Evolutionary conservation across 2,888 invertebrate genomes (phyloP).

Genomic region (Orchesella flavescens): DNA sequence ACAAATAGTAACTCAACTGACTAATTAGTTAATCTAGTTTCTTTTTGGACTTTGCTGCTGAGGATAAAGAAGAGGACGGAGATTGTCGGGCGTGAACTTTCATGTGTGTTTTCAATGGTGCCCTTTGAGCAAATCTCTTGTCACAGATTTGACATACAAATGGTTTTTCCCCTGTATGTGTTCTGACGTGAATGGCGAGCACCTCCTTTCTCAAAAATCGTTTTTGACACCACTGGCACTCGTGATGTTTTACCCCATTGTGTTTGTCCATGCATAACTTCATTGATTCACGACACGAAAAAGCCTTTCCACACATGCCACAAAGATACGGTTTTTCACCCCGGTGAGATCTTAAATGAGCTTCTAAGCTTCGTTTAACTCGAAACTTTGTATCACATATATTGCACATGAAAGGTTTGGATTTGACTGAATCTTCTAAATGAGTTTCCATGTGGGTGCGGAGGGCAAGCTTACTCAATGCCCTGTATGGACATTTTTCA

Average conservation of each 20-base stretch:
- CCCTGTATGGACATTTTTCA: not conserved
- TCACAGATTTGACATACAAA: conserved; percentile 6
- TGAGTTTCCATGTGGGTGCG: conserved; percentile 15
- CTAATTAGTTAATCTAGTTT: not conserved
- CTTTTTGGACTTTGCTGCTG: not conserved
- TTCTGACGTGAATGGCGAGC: conserved; percentile 5
- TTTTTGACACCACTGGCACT: not conserved
- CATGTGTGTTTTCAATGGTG: conserved; percentile 14
- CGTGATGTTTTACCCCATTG: conserved; percentile 7
- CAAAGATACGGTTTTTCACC: conserved; percentile 16
- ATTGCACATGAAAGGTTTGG: not conserved
- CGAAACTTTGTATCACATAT: not conserved
- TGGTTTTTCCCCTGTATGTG: conserved; percentile 23
- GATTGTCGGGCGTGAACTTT: not conserved
- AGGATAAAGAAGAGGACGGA: not conserved
- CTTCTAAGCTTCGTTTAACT: not conserved
- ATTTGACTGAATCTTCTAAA: not conserved
- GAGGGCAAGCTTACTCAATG: not conserved
- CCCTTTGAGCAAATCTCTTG: conserved; percentile 15
- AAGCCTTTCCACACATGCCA: not conserved
- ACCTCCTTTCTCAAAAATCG: not conserved
- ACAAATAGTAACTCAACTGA: not conserved
- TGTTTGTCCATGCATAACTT: conserved; percentile 24
- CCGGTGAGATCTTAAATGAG: not conserved
- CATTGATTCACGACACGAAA: not conserved